Base-by-base conservation (phyloP, 2,113 vertebrate species). In the Ranitomeya variabilis region DNA sequence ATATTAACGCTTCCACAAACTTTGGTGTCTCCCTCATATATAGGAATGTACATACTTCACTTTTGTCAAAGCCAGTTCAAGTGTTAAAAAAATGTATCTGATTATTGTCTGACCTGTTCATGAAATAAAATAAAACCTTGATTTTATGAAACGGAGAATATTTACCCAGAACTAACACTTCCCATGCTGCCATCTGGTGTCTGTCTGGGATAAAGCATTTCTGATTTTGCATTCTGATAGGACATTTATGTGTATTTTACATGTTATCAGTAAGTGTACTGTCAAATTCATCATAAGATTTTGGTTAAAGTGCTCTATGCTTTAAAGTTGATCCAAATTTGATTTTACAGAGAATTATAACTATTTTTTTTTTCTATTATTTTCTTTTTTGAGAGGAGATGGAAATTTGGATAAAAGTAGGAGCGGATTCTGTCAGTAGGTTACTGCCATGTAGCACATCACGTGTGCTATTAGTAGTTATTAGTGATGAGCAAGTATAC, bases 121-220 rank as follows among this genome's bases (percentile, higher is more conserved):
- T 21, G 13, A 69, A 23, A 55, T 51, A 67, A 45, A 45, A 82
- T 45, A 21, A 7, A 83, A 83, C 9, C 9, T 23, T 19, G 37
- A 21, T 11, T 8, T 21, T 66, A 64, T 11, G 62, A 52, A 23
- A 69, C n/a, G 54, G 4, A 18, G 19, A 83, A 7, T 51, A n/a
- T 83, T 83, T 54, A 5, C 45, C 45, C 59, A 51, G 19, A 37
- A n/a, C 62, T 8, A 21, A 51, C 11, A 7, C 37, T 51, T 1
- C 21, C 37, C 59, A 52, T 86, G n/a, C 85, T 86, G 85, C 85
- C 85, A 86, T 66, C 85, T 86, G n/a, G 85, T 66, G 85, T 79
- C 57, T 66, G 26, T 21, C 71, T 77, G 16, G 11, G 14, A 55
- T 60, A 86, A 15, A 76, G 71, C 71, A 60, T 13, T 76, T 51